A percentile compares a stretch with the other conserved stretches of the same genome.
Evolutionary conservation across 2,888 invertebrate species (phyloP).

Genomic region (Pollenia amentaria): DNA sequence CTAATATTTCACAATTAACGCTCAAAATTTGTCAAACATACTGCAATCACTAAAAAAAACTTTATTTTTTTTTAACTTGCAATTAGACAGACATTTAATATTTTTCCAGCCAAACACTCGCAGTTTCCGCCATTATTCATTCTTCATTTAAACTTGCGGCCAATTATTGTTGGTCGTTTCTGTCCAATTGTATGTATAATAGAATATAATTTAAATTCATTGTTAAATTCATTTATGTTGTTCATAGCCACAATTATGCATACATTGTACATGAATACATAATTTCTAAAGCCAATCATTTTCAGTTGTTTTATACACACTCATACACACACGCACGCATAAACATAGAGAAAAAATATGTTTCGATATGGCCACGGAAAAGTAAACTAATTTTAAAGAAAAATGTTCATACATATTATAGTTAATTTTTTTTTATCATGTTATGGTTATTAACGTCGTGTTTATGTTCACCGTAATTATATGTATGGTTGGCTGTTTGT

Average conservation of each 20-base stretch:
- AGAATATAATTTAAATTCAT: constrained; percentile 64
- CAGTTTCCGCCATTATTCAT: constrained; percentile 38
- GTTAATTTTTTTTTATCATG: too few species aligned
- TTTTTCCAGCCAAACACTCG: constrained; percentile 23
- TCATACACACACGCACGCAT: background rate
- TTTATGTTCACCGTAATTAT: too few species aligned
- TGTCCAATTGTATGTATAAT: constrained; percentile 55
- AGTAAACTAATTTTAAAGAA: too few species aligned
- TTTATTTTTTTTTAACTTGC: background rate
- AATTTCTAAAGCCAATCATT: constrained; percentile 65
- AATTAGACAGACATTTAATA: constrained; percentile 33
- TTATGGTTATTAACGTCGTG: too few species aligned
- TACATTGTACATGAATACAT: constrained; percentile 60
- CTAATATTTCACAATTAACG: too few species aligned
- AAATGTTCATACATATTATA: too few species aligned
- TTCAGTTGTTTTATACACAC: constrained; percentile 38
- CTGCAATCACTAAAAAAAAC: background rate
- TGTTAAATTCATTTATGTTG: constrained; percentile 60
- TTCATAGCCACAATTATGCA: constrained; percentile 61
- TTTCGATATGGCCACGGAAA: too few species aligned
- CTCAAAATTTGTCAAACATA: too few species aligned
- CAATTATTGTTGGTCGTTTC: constrained; percentile 50
- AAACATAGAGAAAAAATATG: background rate
- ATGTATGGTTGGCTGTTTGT: too few species aligned
- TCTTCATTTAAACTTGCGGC: constrained; percentile 56